Conservation (phyloP, 1,140 invertebrate genomes). For the Bombus breviceps region DNA sequence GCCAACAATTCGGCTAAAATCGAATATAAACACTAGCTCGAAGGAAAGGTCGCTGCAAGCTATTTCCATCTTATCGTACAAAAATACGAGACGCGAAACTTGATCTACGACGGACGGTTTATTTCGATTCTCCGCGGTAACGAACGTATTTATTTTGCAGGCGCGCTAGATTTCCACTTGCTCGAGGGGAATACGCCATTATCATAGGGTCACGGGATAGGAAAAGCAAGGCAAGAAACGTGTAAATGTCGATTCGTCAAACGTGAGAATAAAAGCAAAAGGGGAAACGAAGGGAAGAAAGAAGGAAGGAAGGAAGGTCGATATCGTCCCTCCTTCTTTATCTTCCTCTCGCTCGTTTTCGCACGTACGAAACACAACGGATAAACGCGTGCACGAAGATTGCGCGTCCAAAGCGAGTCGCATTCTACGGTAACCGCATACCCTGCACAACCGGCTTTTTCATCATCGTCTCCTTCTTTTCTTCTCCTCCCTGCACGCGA, state of each 20-base stretch:
- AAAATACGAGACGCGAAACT: background rate
- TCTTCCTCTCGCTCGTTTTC: background rate
- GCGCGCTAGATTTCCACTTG: background rate
- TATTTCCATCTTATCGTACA: no score
- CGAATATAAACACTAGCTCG: no score
- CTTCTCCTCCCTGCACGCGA: slow-evolving; percentile 20
- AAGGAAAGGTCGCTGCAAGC: no score
- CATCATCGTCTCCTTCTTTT: slow-evolving; percentile 28
- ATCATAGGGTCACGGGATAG: background rate
- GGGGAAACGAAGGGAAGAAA: background rate
- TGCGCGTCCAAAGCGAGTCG: slow-evolving; percentile 14
- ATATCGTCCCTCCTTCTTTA: background rate
- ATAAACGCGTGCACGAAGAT: slow-evolving; percentile 47
- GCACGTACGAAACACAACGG: background rate
- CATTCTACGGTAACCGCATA: slow-evolving; percentile 51
- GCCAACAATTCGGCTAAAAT: no score
- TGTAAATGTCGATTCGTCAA: background rate
- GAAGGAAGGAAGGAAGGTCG: background rate
- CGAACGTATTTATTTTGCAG: background rate
- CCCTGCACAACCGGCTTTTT: slow-evolving; percentile 56
- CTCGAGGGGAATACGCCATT: background rate
- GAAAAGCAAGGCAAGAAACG: background rate
- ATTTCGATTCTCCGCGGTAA: background rate
- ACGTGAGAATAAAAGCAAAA: background rate
- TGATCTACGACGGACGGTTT: background rate